phyloP scores from a whole-genome alignment of 2,797 vertebrate genomes.

The Crossoptilon crossoptilon region DNA sequence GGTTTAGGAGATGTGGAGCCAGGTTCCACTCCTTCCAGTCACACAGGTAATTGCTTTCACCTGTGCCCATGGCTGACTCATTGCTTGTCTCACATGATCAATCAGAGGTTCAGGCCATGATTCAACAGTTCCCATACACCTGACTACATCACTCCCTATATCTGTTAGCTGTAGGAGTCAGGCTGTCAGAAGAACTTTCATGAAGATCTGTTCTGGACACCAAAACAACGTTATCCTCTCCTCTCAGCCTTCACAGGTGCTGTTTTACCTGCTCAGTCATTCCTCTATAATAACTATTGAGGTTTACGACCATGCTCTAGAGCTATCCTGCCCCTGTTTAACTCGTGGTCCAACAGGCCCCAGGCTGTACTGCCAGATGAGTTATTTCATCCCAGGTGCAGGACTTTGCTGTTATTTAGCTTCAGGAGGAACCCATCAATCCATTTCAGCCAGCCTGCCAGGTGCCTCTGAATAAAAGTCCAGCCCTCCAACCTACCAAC shows the following conservation, averaged over 20 bases:
- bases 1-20: too few relatives aligned
- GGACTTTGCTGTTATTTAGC: neutral
- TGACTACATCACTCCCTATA: neutral
- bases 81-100: too few relatives aligned
- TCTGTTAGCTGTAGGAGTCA: slow-evolving; percentile 25
- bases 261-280: neutral
- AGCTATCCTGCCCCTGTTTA: neutral
- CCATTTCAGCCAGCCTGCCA: neutral
- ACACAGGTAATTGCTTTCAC: too few relatives aligned
- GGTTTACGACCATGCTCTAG: neutral
- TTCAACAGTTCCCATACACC: too few relatives aligned
- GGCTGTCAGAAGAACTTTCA: neutral
- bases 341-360: neutral
- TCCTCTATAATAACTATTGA: neutral
- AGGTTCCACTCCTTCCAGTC: too few relatives aligned
- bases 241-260: neutral
- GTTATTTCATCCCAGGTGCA: neutral
- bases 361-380: neutral
- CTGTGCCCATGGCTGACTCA: too few relatives aligned
- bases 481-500: neutral
- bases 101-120: too few relatives aligned
- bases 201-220: slow-evolving; percentile 3
- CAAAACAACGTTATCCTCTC: neutral
- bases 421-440: neutral
- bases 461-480: neutral